A percentile compares a stretch with the other conserved stretches of the same genome.
phyloP scores from a whole-genome alignment of 2,797 vertebrate species.

The Pangasius krempfi region DNA sequence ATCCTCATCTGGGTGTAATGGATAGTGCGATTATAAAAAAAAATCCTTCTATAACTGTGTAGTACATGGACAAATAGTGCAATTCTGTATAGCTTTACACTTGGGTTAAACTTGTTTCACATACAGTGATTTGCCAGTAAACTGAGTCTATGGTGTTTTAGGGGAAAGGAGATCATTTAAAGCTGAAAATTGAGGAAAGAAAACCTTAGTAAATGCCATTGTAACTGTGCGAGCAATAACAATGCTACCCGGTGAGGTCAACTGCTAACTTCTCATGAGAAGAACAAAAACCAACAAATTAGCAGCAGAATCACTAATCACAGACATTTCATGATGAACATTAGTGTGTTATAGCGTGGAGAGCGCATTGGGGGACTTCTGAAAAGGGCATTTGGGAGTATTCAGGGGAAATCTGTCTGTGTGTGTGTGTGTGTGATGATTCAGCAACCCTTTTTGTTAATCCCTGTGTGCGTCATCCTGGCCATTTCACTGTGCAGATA shows the following conservation, averaged over 20 bases:
- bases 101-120: too few relatives aligned
- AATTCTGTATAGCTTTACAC: too few relatives aligned
- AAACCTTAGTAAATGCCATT: neutral
- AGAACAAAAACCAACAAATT: neutral
- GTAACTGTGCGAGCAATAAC: too few relatives aligned
- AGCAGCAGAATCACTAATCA: neutral
- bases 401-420: neutral
- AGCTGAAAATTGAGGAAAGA: neutral
- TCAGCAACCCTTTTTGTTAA: slow-evolving; percentile 65
- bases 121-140: too few relatives aligned
- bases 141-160: neutral
- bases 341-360: neutral
- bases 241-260: too few relatives aligned
- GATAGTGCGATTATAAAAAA: too few relatives aligned
- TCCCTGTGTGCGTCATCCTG: slow-evolving; percentile 57
- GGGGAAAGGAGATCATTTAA: neutral
- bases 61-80: too few relatives aligned
- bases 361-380: neutral
- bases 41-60: too few relatives aligned
- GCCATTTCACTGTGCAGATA: slow-evolving; percentile 63
- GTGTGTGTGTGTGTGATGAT: slow-evolving; percentile 60
- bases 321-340: neutral
- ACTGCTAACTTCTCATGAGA: neutral
- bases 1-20: too few relatives aligned
- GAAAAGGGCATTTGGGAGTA: neutral